phyloP scores from a whole-genome alignment of 2,888 invertebrate species.

The Helleia helle region DNA sequence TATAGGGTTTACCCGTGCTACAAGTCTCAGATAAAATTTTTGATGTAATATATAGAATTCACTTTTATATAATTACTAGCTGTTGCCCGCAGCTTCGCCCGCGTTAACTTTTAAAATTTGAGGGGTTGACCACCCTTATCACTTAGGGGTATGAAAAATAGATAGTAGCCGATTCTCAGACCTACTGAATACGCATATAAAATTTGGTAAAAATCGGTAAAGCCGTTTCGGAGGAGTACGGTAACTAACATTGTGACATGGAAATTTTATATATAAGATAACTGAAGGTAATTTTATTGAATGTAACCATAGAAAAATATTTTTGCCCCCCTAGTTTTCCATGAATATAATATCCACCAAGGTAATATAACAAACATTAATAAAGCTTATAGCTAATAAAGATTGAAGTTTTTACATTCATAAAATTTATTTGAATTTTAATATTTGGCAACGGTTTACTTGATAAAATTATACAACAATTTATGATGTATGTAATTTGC shows the following conservation, averaged over 20 bases:
- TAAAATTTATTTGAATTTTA: background rate
- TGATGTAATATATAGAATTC: background rate
- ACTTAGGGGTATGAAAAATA: too few relatives aligned
- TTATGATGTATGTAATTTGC: background rate
- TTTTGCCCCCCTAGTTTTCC: background rate
- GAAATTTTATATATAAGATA: too few relatives aligned
- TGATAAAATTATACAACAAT: background rate
- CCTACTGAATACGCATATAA: too few relatives aligned
- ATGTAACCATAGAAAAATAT: conserved; percentile 6
- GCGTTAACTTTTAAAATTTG: too few relatives aligned
- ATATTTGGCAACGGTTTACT: conserved; percentile 3
- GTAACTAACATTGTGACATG: too few relatives aligned
- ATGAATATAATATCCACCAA: background rate
- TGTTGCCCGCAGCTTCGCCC: too few relatives aligned
- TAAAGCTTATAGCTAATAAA: background rate
- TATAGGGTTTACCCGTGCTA: conserved; percentile 1
- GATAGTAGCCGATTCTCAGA: too few relatives aligned
- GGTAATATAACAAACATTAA: background rate
- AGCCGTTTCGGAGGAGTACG: too few relatives aligned
- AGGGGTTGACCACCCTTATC: too few relatives aligned
- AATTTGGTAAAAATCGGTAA: too few relatives aligned
- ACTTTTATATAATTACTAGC: too few relatives aligned
- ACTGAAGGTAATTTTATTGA: background rate
- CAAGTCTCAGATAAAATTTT: conserved; percentile 1
- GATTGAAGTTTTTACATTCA: background rate